Conservation (phyloP, 2,113 vertebrate genomes). For the Charina bottae region DNA sequence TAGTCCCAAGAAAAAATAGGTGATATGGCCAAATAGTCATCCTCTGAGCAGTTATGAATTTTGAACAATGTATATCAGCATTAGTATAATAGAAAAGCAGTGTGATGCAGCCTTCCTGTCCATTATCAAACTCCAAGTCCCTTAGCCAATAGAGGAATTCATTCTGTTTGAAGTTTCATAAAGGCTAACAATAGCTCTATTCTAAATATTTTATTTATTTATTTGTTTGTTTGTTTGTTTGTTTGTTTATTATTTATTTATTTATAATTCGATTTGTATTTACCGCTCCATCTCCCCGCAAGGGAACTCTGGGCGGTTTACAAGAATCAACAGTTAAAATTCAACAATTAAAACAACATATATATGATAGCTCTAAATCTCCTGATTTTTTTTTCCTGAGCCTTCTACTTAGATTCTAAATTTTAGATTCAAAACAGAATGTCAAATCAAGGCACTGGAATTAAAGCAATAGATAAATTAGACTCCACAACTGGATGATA, state of each 20-base stretch:
- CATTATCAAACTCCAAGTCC: not conserved
- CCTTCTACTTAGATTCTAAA: not conserved
- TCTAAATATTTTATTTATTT: no score
- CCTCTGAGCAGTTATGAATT: not conserved
- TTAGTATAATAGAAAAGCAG: not conserved
- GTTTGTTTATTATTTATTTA: no score
- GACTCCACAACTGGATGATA: slow-evolving; percentile 19
- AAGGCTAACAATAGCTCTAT: not conserved
- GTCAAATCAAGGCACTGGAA: not conserved
- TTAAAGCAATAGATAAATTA: slow-evolving; percentile 20
- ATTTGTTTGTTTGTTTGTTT: no score
- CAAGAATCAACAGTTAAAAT: no score
- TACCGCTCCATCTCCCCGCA: no score
- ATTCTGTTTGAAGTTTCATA: not conserved
- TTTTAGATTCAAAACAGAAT: not conserved
- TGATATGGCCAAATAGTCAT: not conserved
- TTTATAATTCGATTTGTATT: no score
- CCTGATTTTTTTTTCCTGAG: not conserved
- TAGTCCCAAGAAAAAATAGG: no score
- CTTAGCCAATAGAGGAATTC: not conserved
- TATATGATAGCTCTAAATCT: not conserved
- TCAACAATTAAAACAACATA: no score
- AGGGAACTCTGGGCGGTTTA: no score
- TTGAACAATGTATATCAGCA: not conserved
- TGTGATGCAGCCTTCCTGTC: not conserved